Base-by-base conservation (phyloP, 2,797 vertebrate species). In the Phoxinus dragarum region DNA sequence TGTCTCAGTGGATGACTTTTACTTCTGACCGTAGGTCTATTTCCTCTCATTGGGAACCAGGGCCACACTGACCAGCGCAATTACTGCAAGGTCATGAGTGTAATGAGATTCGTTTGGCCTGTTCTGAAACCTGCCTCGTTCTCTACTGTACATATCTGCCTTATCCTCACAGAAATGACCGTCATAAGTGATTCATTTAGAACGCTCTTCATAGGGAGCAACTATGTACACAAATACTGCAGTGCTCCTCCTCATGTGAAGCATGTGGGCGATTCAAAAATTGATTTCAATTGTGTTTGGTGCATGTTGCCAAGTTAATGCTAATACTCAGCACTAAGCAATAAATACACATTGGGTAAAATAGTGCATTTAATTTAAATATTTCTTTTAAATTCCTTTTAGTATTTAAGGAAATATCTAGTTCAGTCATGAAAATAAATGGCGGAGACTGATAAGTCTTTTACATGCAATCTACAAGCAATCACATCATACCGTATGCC, bases 11-110 rank as follows among this genome's bases (percentile, higher is more conserved):
- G 14, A n/a, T 64, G 40, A 86, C 68, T 86, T 82, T 27, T 67
- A 36, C 83, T 36, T 78, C 40, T 54, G 77, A 72, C 68, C 54
- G n/a, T 52, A 27, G 81, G 47, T 76, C 73, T 84, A 36, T 52
- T 84, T 75, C 72, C 82, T 66, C 40, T 80, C 40, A 54, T 84
- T 76, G 68, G 19, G 23, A 67, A 1, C 44, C 44, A 52, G 34
- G 34, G 61, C 64, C 34, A 74, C 44, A 38, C n/a, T n/a, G 31
- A 19, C 34, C 36, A 59, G 72, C 6, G 12, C 34, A 31, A 59
- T 76, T 75, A 75, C 44, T 27, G 77, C 42, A 67, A 11, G 40
- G 42, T 67, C 42, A 67, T 64, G 16, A 64, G 76, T 56, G 75
- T 40, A 78, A 27, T 78, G 56, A 27, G 23, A 77, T 42, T 78